Percentiles rank a stretch among this genome's conserved stretches.
Evolutionary conservation across 2,113 vertebrate genomes (phyloP).

Genomic region (Gopherus evgoodei): DNA sequence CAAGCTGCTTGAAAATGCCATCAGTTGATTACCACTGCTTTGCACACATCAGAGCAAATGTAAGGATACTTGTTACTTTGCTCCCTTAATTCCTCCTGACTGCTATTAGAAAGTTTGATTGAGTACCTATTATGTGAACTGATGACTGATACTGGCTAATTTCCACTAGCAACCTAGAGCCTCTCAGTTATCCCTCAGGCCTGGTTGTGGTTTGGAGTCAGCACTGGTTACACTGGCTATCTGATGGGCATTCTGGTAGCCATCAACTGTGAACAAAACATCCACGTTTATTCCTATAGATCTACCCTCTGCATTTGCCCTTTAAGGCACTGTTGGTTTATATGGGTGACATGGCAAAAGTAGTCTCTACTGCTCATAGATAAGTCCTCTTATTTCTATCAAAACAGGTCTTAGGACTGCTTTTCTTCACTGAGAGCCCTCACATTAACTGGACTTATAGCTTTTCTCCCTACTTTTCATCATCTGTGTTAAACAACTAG

Average conservation of each 20-base stretch:
- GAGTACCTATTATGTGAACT: background rate
- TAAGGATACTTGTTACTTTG: background rate
- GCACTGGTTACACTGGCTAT: background rate
- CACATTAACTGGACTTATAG: background rate
- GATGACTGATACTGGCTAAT: background rate
- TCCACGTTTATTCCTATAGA: background rate
- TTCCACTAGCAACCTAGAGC: background rate
- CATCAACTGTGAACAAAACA: background rate
- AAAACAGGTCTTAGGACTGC: background rate
- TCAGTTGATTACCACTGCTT: background rate
- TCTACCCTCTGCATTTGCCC: background rate
- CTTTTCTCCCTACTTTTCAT: background rate
- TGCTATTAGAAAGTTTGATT: background rate
- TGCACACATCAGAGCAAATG: conserved; percentile 19
- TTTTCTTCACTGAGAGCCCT: background rate
- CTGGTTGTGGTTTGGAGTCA: background rate
- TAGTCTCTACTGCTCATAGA: rapidly evolving
- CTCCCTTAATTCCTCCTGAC: background rate
- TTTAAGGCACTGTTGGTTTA: background rate
- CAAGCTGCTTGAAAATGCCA: conserved; percentile 18
- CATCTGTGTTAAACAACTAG: background rate
- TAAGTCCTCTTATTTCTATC: background rate
- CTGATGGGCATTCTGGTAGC: background rate
- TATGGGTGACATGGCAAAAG: background rate
- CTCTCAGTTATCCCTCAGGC: background rate